Evolutionary conservation across 2,797 vertebrate species (phyloP).

Genomic region (Poeciliopsis turneri): DNA sequence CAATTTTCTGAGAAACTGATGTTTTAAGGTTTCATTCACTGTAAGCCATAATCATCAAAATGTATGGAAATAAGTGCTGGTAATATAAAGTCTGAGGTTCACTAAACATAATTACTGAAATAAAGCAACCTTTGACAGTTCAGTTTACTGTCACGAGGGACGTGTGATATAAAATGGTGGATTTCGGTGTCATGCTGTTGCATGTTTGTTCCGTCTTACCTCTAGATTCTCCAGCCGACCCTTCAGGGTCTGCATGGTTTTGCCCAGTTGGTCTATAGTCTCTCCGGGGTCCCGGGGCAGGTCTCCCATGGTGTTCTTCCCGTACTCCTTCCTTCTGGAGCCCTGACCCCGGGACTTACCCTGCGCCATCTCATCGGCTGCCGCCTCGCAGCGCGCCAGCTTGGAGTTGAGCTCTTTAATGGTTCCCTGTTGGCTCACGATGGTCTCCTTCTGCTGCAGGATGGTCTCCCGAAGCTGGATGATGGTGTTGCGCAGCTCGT

Average conservation of each 20-base stretch:
- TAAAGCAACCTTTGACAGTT: neutral
- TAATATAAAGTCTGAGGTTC: neutral
- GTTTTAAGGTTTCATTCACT: neutral
- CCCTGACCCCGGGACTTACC: constrained; percentile 80
- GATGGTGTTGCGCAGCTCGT: constrained; percentile 90
- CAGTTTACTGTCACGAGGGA: neutral
- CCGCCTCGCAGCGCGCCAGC: constrained; percentile 90
- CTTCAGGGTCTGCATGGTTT: constrained; percentile 94
- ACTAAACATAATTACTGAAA: neutral
- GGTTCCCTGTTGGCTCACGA: constrained; percentile 91
- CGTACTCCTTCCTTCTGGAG: constrained; percentile 84
- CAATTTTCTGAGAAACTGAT: neutral
- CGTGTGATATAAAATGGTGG: constrained; percentile 1
- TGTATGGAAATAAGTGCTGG: neutral
- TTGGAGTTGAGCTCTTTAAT: constrained; percentile 95
- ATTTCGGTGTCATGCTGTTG: neutral
- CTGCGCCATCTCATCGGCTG: constrained; percentile 77
- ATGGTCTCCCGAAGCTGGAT: constrained; percentile 94
- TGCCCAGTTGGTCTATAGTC: constrained; percentile 92
- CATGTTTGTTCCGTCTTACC: constrained; percentile 76
- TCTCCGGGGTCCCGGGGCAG: constrained; percentile 90
- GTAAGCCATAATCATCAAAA: neutral
- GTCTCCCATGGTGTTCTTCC: constrained; percentile 95
- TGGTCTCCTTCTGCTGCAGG: constrained; percentile 94
- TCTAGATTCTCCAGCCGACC: constrained; percentile 93